Evolutionary conservation across 2,113 vertebrate genomes (phyloP).

Genomic region (Dicentrarchus labrax): DNA sequence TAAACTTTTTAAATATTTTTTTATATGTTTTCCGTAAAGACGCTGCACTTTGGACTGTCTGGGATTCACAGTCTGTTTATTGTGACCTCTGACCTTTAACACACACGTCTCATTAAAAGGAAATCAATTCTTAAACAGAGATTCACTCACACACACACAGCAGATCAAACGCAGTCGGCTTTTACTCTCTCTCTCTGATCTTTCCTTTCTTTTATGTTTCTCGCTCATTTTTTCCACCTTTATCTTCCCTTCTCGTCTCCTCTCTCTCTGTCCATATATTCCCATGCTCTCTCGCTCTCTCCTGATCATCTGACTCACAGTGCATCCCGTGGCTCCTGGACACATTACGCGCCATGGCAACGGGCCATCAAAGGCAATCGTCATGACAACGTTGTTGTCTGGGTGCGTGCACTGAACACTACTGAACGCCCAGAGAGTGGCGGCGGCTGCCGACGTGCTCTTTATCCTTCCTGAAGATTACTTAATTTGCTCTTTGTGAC

Average conservation of each 20-base stretch:
- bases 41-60: neutral
- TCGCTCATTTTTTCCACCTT: neutral
- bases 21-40: too few species aligned
- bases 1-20: too few species aligned
- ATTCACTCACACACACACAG: neutral
- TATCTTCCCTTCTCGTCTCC: neutral
- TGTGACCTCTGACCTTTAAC: slow-evolving; percentile 9
- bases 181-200: neutral
- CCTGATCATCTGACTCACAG: slow-evolving; percentile 1
- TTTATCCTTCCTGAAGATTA: neutral
- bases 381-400: slow-evolving; percentile 24
- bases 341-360: slow-evolving; percentile 44
- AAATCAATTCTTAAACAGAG: slow-evolving; percentile 7
- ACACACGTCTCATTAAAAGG: slow-evolving; percentile 17
- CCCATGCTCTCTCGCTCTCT: neutral
- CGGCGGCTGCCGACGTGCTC: neutral
- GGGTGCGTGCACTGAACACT: neutral
- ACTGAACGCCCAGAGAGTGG: neutral
- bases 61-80: neutral
- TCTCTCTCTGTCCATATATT: too few species aligned
- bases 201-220: neutral
- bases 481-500: too few species aligned
- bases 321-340: neutral
- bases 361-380: slow-evolving; percentile 21
- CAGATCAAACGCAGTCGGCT: slow-evolving; percentile 5